A percentile compares a stretch with the other conserved stretches of the same genome.
These are phyloP conservation scores for Ricordea florida DNA, from an alignment of 92 coral and sea anemone genomes.

Conservation along the genomic window DNA sequence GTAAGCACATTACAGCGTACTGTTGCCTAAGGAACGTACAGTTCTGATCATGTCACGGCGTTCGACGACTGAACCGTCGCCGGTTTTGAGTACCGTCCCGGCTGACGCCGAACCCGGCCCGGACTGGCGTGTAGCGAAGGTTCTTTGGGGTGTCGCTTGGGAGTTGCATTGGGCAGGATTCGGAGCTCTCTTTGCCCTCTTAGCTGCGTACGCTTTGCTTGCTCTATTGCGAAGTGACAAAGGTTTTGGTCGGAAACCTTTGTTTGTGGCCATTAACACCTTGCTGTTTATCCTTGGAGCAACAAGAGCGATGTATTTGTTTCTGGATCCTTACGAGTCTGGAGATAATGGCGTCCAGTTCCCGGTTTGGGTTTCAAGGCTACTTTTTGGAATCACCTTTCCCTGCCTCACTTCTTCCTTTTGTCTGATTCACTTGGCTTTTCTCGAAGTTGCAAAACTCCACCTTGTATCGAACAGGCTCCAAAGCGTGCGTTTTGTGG, in stretches of 20 bases:
- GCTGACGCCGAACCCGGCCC: slow-evolving; percentile 87
- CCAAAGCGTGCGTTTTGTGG: slow-evolving; percentile 54
- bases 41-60: too few relatives aligned
- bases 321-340: slow-evolving; percentile 69
- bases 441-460: slow-evolving; percentile 73
- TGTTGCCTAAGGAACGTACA: too few relatives aligned
- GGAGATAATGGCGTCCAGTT: slow-evolving; percentile 47
- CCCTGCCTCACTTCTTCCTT: slow-evolving; percentile 81
- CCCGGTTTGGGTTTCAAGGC: slow-evolving; percentile 13
- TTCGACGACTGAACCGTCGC: too few relatives aligned
- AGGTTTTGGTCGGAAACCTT: slow-evolving; percentile 44
- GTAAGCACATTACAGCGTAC: too few relatives aligned
- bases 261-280: slow-evolving; percentile 46
- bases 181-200: slow-evolving; percentile 54
- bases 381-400: slow-evolving; percentile 61
- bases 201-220: slow-evolving; percentile 64
- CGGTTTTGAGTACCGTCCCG: too few relatives aligned
- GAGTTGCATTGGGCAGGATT: slow-evolving; percentile 83
- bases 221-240: slow-evolving; percentile 35
- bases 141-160: slow-evolving; percentile 81
- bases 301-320: slow-evolving; percentile 62
- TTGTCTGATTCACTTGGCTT: slow-evolving; percentile 69
- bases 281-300: slow-evolving; percentile 57
- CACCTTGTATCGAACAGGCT: slow-evolving; percentile 33
- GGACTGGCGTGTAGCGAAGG: slow-evolving; percentile 76